A percentile compares a stretch with the other conserved stretches of the same genome.
Evolutionary conservation across 2,888 invertebrate genomes (phyloP).

Genomic region (Ephialtes manifestator): DNA sequence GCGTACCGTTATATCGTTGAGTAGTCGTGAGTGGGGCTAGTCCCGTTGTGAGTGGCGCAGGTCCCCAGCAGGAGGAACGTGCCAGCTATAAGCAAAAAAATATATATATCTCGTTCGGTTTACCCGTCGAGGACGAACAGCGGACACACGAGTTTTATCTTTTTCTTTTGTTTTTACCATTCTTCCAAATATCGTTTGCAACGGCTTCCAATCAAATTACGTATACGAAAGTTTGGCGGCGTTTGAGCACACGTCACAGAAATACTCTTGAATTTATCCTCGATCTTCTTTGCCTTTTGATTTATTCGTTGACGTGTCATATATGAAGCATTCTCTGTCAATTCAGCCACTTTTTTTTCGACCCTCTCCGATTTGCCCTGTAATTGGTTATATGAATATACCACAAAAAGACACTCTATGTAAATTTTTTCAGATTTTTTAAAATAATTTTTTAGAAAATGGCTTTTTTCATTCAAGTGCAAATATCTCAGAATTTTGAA

Average conservation of each 20-base stretch:
- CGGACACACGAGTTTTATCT: conserved; percentile 6
- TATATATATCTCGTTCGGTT: conserved; percentile 41
- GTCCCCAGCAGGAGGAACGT: not conserved
- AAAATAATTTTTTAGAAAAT: too few species aligned
- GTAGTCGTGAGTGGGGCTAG: conserved; percentile 6
- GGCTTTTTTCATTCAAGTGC: too few species aligned
- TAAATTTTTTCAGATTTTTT: too few species aligned
- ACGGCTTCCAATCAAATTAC: conserved; percentile 4
- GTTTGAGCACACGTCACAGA: not conserved
- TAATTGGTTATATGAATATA: too few species aligned
- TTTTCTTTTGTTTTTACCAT: conserved; percentile 4
- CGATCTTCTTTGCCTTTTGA: not conserved
- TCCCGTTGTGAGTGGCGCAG: conserved; percentile 15
- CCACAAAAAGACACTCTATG: too few species aligned
- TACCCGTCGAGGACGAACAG: conserved; percentile 27
- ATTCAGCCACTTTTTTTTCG: too few species aligned
- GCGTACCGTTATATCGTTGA: conserved; percentile 46
- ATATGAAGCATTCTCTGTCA: too few species aligned
- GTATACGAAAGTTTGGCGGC: not conserved
- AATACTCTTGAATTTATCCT: not conserved
- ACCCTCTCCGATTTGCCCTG: too few species aligned
- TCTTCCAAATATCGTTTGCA: conserved; percentile 7
- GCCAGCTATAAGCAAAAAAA: not conserved
- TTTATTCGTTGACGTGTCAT: not conserved
- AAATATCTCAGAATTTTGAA: too few species aligned